Percentiles rank a stretch among this genome's conserved stretches.
Evolutionary conservation across 2,888 invertebrate genomes (phyloP).

Genomic region (Ormyrus thymus): DNA sequence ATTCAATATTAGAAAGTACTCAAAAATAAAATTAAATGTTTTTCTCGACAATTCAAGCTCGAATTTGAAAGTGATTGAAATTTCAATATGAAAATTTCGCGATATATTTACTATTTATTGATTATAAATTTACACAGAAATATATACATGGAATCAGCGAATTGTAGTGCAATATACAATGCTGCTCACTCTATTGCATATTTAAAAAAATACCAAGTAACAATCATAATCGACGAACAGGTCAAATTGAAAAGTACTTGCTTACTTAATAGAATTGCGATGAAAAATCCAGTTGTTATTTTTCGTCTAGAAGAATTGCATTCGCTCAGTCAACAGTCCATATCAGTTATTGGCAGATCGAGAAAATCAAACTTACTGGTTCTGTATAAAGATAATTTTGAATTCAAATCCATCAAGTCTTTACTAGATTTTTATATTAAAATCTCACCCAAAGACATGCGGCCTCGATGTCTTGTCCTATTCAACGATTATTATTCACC

Average conservation of each 20-base stretch:
- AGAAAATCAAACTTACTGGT: neutral
- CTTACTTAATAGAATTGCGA: neutral
- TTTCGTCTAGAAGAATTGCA: neutral
- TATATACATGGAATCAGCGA: too few relatives aligned
- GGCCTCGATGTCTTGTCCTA: neutral
- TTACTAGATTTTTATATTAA: neutral
- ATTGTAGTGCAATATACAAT: too few relatives aligned
- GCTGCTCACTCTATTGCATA: neutral
- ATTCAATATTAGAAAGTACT: too few relatives aligned
- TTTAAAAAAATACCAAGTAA: neutral
- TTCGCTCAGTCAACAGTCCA: neutral
- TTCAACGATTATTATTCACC: neutral
- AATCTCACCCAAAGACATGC: neutral
- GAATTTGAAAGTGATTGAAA: too few relatives aligned
- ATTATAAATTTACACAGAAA: too few relatives aligned
- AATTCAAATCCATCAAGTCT: neutral
- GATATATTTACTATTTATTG: too few relatives aligned
- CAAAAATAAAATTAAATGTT: too few relatives aligned
- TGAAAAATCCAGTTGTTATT: neutral
- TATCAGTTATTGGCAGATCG: neutral
- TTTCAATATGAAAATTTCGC: too few relatives aligned
- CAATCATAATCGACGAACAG: neutral
- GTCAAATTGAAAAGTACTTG: neutral
- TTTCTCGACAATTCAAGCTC: too few relatives aligned
- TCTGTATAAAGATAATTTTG: neutral